phyloP scores from a whole-genome alignment of 2,888 invertebrate species.

The Caenorhabditis sp. region DNA sequence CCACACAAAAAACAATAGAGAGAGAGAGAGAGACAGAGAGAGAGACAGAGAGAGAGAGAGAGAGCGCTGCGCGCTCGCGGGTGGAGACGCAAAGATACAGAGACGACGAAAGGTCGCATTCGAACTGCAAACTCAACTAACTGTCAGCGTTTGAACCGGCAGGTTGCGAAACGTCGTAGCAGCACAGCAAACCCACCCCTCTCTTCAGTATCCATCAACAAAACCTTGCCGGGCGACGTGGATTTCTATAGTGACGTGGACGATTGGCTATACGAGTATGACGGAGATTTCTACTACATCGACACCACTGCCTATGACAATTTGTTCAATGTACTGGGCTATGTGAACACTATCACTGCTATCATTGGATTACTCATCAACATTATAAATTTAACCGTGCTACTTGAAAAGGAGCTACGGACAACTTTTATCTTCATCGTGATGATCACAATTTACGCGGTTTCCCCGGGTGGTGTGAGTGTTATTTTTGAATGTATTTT shows the following conservation, averaged over 20 bases:
- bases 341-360: neutral
- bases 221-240: neutral
- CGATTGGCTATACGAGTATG: neutral
- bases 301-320: neutral
- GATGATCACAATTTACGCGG: neutral
- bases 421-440: slow-evolving; percentile 12
- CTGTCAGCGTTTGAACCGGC: too few relatives aligned
- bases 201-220: neutral
- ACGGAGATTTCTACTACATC: neutral
- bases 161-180: too few relatives aligned
- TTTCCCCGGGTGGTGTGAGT: too few relatives aligned
- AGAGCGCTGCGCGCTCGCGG: too few relatives aligned
- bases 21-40: too few relatives aligned
- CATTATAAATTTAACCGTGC: slow-evolving; percentile 11
- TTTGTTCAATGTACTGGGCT: neutral
- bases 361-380: neutral
- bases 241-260: neutral
- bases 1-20: too few relatives aligned
- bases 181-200: too few relatives aligned
- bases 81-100: too few relatives aligned
- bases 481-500: too few relatives aligned
- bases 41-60: too few relatives aligned
- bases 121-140: too few relatives aligned
- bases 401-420: slow-evolving; percentile 4
- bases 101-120: too few relatives aligned